Base-by-base conservation (phyloP, 2,888 invertebrate genomes). In the Drosophila ochracea region DNA sequence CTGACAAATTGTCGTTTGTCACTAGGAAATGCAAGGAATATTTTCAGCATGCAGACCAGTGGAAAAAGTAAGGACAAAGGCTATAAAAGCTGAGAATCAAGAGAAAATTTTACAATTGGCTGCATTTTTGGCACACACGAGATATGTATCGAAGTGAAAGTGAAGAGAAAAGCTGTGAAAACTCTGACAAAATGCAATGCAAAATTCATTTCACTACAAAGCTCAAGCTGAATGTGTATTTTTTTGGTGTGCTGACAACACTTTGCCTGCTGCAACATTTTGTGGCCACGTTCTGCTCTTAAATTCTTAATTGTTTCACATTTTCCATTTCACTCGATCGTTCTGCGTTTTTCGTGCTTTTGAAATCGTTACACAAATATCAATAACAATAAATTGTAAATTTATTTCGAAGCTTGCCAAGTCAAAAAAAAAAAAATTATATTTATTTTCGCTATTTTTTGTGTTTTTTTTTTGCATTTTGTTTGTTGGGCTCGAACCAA, bases 21-120 rank as follows among this genome's bases (percentile, higher is more conserved):
- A 80, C 87, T 89, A 74, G 70, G 55, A 90, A 89, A 87, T 90
- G 89, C 91, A 90, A 86, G 89, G 87, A 87, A 87, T 90, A 90
- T 87, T 87, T 89, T 65, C 84, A 63, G 71, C 62, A 59, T 57
- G 63, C 49, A 65, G 21, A 52, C 53, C 65, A 35, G 11, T 58
- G 58, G 2, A 50, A 47, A 37, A 49, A 60, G 28, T 9, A 49
- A 47, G 41, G 28, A 30, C 13, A 43, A 50, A 52, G 16, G 16
- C 47, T 53, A 57, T 63, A 54, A 59, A 43, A 66, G 43, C 61
- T 16, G 25, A 28, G 28, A 68, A 65, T 52, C 53, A 59, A 66
- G 47, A 69, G 67, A 54, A 69, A 64, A 64, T 52, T 88, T 82
- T 73, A 73, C 82, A 75, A 81, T 82, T 84, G 84, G 73, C 69